Evolutionary conservation across 1,140 invertebrate genomes (phyloP).

Genomic region (Ylistrum balloti): DNA sequence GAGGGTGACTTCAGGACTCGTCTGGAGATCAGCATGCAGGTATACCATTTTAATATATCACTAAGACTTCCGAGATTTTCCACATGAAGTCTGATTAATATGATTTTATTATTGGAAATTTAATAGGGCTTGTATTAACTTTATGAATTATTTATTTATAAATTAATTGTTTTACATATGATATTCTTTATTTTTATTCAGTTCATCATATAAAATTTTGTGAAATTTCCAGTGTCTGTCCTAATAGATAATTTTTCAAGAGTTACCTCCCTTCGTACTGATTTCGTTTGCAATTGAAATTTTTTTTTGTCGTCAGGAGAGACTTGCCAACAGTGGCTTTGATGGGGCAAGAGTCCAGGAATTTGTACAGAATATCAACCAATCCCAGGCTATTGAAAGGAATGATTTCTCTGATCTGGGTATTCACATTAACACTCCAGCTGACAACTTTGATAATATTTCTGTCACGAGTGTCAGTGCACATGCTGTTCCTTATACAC

Average conservation of each 20-base stretch:
- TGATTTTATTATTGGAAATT: too few species aligned
- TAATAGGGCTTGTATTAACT: too few species aligned
- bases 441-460: slow-evolving; percentile 75
- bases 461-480: slow-evolving; percentile 80
- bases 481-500: slow-evolving; percentile 77
- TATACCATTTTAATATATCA: slow-evolving; percentile 48
- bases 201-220: too few species aligned
- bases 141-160: too few species aligned
- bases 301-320: slow-evolving; percentile 49
- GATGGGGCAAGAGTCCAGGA: slow-evolving; percentile 77
- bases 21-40: slow-evolving; percentile 76
- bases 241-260: too few species aligned
- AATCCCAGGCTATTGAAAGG: slow-evolving; percentile 62
- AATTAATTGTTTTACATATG: too few species aligned
- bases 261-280: too few species aligned
- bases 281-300: too few species aligned
- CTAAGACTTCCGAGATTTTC: too few species aligned
- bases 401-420: slow-evolving; percentile 81
- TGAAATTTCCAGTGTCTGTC: too few species aligned
- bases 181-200: too few species aligned
- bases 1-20: slow-evolving; percentile 71
- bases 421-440: slow-evolving; percentile 59
- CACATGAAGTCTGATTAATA: too few species aligned
- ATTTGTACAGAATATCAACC: slow-evolving; percentile 71
- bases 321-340: slow-evolving; percentile 62